A percentile compares a stretch with the other conserved stretches of the same genome.
phyloP scores from a whole-genome alignment of 2,797 vertebrate species.

The Catamblyrhynchus diadema region DNA sequence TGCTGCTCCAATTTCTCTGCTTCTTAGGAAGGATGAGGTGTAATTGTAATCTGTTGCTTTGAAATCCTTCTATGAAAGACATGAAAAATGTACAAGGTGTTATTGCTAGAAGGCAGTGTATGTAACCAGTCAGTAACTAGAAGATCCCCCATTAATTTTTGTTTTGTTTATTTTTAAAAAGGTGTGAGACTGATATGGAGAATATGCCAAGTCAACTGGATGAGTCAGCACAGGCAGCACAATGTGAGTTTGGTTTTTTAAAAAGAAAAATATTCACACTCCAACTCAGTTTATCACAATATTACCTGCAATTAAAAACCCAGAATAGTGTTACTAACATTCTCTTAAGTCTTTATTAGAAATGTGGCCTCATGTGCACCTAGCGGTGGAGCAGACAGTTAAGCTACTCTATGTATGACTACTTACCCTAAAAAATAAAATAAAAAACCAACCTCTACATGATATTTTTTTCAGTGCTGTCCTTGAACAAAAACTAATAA shows the following conservation, averaged over 20 bases:
- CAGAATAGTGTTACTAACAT: background rate
- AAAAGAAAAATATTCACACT: background rate
- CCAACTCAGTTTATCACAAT: background rate
- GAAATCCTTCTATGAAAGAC: background rate
- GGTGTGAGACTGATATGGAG: background rate
- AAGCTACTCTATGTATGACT: background rate
- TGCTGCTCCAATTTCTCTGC: slow-evolving; percentile 1
- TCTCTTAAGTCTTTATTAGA: background rate
- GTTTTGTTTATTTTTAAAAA: slow-evolving; percentile 36
- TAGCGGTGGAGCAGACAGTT: background rate
- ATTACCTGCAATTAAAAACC: background rate
- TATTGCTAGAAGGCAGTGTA: background rate
- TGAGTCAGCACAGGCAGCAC: slow-evolving; percentile 3
- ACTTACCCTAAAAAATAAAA: background rate
- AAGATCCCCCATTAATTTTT: background rate
- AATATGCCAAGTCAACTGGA: background rate
- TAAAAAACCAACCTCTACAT: background rate
- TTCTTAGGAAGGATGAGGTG: background rate
- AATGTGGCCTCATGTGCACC: background rate
- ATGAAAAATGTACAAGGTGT: background rate
- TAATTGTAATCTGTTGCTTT: background rate
- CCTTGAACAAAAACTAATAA: background rate
- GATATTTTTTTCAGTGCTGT: background rate
- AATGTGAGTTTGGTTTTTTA: background rate
- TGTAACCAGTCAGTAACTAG: background rate